Evolutionary conservation across 2,113 vertebrate species (phyloP).

Genomic region (Elgaria multicarinata): DNA sequence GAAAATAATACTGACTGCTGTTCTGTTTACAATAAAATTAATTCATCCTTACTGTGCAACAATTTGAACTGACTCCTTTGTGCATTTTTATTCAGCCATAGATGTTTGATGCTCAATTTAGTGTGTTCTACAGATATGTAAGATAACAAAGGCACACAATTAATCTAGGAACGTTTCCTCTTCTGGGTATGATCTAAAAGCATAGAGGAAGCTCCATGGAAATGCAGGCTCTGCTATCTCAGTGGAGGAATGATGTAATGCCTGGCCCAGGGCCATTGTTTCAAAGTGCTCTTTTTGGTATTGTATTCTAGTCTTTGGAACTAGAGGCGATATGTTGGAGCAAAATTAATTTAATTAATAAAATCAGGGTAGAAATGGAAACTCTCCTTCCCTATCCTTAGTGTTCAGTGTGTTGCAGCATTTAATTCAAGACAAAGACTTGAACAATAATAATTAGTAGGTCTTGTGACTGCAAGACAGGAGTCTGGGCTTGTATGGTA

Average conservation of each 20-base stretch:
- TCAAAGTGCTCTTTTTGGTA: neutral
- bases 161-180: neutral
- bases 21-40: neutral
- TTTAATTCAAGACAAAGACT: neutral
- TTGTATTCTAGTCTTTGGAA: neutral
- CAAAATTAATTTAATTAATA: neutral
- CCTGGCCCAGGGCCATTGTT: slow-evolving; percentile 9
- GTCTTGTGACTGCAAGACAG: neutral
- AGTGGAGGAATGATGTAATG: slow-evolving; percentile 14
- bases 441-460: neutral
- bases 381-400: neutral
- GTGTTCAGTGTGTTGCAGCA: neutral
- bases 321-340: neutral
- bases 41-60: neutral
- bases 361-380: neutral
- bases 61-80: neutral
- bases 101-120: neutral
- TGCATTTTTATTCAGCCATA: neutral
- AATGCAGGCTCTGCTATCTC: neutral
- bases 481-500: neutral
- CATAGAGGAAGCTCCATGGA: neutral
- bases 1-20: neutral
- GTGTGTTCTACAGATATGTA: neutral
- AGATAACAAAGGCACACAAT: neutral
- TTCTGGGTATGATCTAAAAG: neutral